Evolutionary conservation across 2,113 vertebrate species (phyloP).

Genomic region (Microtus pennsylvanicus): DNA sequence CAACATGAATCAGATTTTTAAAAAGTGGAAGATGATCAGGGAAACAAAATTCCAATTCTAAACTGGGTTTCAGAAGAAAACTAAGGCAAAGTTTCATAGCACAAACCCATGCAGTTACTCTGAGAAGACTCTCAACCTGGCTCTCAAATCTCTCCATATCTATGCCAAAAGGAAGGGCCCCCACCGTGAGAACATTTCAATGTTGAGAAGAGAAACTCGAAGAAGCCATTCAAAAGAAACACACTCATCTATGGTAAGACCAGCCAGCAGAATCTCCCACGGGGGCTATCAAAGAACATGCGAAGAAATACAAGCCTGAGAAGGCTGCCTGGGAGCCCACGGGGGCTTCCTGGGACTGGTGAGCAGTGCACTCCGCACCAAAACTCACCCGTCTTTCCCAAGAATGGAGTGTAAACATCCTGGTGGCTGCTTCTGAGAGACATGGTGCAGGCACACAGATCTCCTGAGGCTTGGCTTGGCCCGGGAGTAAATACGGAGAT

Average conservation of each 20-base stretch:
- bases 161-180: not conserved
- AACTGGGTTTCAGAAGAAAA: not conserved
- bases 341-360: not conserved
- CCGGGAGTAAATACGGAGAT: constrained; percentile 49
- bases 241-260: constrained; percentile 1
- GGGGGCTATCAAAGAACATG: not conserved
- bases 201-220: constrained; percentile 25
- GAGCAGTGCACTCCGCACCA: not conserved
- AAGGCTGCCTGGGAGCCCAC: too few relatives aligned
- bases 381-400: constrained; percentile 23
- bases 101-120: not conserved
- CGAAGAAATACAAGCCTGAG: not conserved
- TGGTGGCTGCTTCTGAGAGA: constrained; percentile 6
- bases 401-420: constrained; percentile 49
- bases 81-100: not conserved
- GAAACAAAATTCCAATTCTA: not conserved
- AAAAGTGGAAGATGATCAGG: not conserved
- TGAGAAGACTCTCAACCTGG: not conserved
- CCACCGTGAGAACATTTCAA: not conserved
- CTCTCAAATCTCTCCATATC: not conserved
- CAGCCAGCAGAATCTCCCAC: not conserved
- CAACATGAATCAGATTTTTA: not conserved
- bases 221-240: constrained; percentile 25
- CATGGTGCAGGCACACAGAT: constrained; percentile 29
- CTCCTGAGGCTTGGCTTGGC: constrained; percentile 51